Percentiles rank a stretch among this genome's conserved stretches.
Conservation (phyloP, 1,140 invertebrate species). For the Drosophila lacteicornis region DNA sequence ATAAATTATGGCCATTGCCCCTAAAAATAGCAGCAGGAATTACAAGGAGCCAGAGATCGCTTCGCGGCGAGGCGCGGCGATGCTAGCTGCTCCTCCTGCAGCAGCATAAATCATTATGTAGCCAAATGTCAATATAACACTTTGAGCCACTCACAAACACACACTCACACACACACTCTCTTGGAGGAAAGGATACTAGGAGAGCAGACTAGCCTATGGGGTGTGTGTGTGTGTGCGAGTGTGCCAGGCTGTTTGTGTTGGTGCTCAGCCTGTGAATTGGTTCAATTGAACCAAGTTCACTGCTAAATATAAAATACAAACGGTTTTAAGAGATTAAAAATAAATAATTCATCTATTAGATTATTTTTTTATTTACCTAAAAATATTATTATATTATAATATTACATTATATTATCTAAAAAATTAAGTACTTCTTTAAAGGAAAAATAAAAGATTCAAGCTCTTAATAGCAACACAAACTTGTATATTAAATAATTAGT, state of each 20-base stretch:
- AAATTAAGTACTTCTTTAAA: too few relatives aligned
- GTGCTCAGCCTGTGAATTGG: conserved; percentile 39
- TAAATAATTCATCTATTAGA: fast-evolving
- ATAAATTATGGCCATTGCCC: conserved; percentile 57
- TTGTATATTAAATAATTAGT: too few relatives aligned
- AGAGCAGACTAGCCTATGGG: conserved; percentile 21
- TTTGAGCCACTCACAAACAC: conserved; percentile 45
- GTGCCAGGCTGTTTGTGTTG: conserved; percentile 9
- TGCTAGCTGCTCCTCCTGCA: conserved; percentile 24
- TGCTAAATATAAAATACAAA: conserved; percentile 17
- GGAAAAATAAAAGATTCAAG: too few relatives aligned
- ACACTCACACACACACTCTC: not conserved
- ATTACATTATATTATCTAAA: too few relatives aligned
- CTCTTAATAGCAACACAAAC: too few relatives aligned
- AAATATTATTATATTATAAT: too few relatives aligned
- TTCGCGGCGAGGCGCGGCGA: not conserved
- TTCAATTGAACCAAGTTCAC: conserved; percentile 47
- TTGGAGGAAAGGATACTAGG: conserved; percentile 32
- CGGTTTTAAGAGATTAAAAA: not conserved
- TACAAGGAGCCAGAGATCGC: conserved; percentile 47
- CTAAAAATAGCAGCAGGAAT: conserved; percentile 55
- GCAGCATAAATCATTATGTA: conserved; percentile 79
- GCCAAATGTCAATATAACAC: conserved; percentile 81
- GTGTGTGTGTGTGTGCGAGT: conserved; percentile 13
- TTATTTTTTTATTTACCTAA: not conserved